Evolutionary conservation across 2,113 vertebrate species (phyloP).

Genomic region (Sphyrna mokarran): DNA sequence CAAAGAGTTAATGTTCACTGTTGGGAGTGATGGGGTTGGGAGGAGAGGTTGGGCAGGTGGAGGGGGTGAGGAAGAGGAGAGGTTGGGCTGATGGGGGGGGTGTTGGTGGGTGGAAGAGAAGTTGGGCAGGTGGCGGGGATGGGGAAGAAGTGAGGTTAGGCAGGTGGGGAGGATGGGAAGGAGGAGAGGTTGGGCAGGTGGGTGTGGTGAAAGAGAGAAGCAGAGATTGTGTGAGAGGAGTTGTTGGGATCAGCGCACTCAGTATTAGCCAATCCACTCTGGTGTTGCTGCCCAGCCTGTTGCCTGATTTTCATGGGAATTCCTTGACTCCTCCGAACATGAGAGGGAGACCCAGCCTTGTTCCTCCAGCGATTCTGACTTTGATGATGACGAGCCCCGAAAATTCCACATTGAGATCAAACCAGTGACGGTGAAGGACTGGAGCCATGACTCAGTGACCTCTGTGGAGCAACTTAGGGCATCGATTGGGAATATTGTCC

Average conservation of each 20-base stretch:
- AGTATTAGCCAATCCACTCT: too few species aligned
- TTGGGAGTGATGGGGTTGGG: background rate
- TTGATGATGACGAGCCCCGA: constrained; percentile 84
- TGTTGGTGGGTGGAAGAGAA: too few species aligned
- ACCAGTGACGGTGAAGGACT: constrained; percentile 58
- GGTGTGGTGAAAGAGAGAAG: background rate
- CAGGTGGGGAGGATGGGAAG: too few species aligned
- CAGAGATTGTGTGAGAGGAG: background rate
- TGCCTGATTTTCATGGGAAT: background rate
- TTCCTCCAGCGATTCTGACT: constrained; percentile 87
- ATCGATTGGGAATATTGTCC: constrained; percentile 73
- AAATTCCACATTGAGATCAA: constrained; percentile 85
- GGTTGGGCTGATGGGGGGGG: too few species aligned
- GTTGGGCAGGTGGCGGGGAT: too few species aligned
- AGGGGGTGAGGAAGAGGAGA: too few species aligned
- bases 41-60: too few species aligned
- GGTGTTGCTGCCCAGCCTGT: background rate
- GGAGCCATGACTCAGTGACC: constrained; percentile 54
- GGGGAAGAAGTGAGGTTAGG: too few species aligned
- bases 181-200: background rate
- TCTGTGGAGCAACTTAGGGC: constrained; percentile 77
- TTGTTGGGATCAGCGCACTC: background rate
- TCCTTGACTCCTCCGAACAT: constrained; percentile 65
- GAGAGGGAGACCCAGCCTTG: constrained; percentile 66
- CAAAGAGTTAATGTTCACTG: background rate